Evolutionary conservation across 2,888 invertebrate species (phyloP), one percentile per base, ranked within the genome.

Genomic region (Drosophila mulleri): DNA sequence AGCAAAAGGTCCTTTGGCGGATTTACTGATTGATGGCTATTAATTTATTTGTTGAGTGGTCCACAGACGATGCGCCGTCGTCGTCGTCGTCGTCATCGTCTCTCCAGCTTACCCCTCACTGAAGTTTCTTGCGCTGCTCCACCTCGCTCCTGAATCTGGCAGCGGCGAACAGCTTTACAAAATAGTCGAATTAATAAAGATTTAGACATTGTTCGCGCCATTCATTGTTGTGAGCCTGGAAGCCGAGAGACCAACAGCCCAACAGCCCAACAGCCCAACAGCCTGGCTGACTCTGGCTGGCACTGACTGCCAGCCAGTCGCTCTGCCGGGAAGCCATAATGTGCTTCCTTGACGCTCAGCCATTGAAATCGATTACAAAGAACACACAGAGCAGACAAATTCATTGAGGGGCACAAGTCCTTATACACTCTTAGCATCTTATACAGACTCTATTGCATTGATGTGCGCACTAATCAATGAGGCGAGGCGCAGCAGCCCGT

Each of bases 1-100:
- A 79, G 87, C 85, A 82, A 83, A 86, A 87, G 82, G 89, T 87
- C 78, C 89, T 83, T 79, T 83, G 83, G 82, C 75, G 87, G 88
- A 88, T 88, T 90, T 87, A 87, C 86, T 86, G 89, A 90, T 87
- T 87, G 90, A 87, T 87, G 82, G 90, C 90, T 87, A 89, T 87
- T 87, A 87, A 90, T 90, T 87, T 88, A 87, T 87, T 90, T 87
- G 90, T 84, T 76, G 82, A 80, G 79, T 72, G 81, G 63, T 78
- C 66, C 81, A 23, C 57, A 39, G 58, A 66, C 54, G 54, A 58
- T 54, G 42, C 58, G 39, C 18, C 29, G 48, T 48, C 48, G 29
- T 20, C 58, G 14, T 32, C 32, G 32, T 32, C 32, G 11, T 32
- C 32, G 32, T 32, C 32, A 6, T 32, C 58, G 44, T 48, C 37